Conservation (phyloP, 2,797 vertebrate species). For the Diglossa cyanea region DNA sequence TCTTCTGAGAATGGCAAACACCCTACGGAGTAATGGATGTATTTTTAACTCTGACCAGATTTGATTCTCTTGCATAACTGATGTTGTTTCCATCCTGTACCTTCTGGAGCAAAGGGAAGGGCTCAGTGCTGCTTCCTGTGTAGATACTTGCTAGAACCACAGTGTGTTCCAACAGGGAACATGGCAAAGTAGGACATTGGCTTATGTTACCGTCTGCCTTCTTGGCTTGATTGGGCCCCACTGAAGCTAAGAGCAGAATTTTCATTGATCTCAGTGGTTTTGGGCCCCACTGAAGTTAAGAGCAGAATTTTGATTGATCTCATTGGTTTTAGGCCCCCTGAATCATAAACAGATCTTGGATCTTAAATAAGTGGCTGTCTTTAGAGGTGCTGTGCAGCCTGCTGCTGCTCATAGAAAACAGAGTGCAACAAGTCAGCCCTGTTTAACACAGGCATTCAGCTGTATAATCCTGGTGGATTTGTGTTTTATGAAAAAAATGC, state of each 20-base stretch:
- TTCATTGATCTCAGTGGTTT: neutral
- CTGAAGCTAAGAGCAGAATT: neutral
- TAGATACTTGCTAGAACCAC: neutral
- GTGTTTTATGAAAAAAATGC: neutral
- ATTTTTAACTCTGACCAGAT: constrained; percentile 37
- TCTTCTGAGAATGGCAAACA: neutral
- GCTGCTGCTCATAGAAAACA: neutral
- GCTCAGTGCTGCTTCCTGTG: neutral
- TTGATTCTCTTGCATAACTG: constrained; percentile 4
- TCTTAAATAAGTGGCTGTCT: neutral
- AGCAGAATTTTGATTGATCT: too few relatives aligned
- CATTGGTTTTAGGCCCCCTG: neutral
- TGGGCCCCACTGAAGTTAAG: neutral
- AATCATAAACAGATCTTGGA: neutral
- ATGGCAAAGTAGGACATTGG: neutral
- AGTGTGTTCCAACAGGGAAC: neutral
- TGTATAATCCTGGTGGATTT: neutral
- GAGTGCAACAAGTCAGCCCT: too few relatives aligned
- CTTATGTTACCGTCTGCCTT: neutral
- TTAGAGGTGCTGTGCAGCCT: neutral
- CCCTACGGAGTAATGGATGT: neutral
- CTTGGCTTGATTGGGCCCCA: neutral
- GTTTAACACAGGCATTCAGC: neutral
- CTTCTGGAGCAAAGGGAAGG: neutral
- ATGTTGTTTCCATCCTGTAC: constrained; percentile 6